Percentiles rank a stretch among this genome's conserved stretches.
Evolutionary conservation across 2,888 invertebrate genomes (phyloP).

Genomic region (Microplitis deprimator): DNA sequence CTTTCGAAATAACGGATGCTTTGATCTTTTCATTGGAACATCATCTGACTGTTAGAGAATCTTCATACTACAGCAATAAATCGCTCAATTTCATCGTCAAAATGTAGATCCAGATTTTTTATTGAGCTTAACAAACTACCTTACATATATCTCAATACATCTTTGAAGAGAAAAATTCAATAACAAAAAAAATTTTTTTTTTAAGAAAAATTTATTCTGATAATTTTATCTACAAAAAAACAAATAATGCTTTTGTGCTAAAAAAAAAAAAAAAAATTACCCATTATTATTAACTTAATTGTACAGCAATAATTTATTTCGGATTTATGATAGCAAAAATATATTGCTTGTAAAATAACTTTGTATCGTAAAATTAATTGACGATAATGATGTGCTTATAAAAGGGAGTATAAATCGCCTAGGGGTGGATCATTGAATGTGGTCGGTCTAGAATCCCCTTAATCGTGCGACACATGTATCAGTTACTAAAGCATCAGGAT

Average conservation of each 20-base stretch:
- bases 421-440: slow-evolving; percentile 34
- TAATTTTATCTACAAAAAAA: neutral
- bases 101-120: slow-evolving; percentile 13
- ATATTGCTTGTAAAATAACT: neutral
- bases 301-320: neutral
- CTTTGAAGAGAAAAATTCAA: neutral
- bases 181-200: neutral
- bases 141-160: neutral
- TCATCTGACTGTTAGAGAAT: slow-evolving; percentile 40
- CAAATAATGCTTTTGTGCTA: no score
- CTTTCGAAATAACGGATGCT: slow-evolving; percentile 47
- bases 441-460: slow-evolving; percentile 31
- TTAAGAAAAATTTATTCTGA: neutral
- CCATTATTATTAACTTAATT: no score
- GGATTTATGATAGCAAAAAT: neutral
- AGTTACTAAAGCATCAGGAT: slow-evolving; percentile 34
- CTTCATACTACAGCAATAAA: slow-evolving; percentile 36
- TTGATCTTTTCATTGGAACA: slow-evolving; percentile 51
- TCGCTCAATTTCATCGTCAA: slow-evolving; percentile 40
- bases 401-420: neutral
- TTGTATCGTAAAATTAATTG: slow-evolving; percentile 1
- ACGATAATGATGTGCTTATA: neutral
- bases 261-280: no score
- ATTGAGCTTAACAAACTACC: neutral
- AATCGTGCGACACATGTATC: slow-evolving; percentile 37